Base-by-base conservation (phyloP, 1,140 invertebrate genomes). In the Triops cancriformis region DNA sequence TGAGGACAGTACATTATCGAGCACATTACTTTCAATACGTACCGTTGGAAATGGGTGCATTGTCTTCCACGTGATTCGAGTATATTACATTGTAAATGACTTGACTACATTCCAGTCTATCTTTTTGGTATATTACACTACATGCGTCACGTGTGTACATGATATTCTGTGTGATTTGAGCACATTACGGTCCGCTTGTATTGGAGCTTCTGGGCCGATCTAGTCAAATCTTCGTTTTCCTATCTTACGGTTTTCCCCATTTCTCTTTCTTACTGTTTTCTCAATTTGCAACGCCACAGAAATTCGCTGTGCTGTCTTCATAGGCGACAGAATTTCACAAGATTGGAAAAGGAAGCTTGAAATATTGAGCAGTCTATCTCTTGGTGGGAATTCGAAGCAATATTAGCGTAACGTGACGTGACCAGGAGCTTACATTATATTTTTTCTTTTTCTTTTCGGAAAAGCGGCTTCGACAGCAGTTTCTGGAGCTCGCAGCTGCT, bases 381-480 rank as follows among this genome's bases (percentile, higher is more conserved):
- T 64, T 64, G 51, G 14, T 64, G 51, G 51, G 18, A 64, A 64
- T 64, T 14, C 51, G 51, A 23, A 64, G 23, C 51, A 64, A n/a
- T 23, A 64, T 64, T 64, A 64, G 51, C 51, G 51, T 64, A 64
- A 23, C 51, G 51, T 64, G 51, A 64, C 51, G 51, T 64, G 51
- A 64, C 51, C 51, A 23, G 23, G 14, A n/a, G 51, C 51, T 18
- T 37, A 64, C 5, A 64, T 64, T 9, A 64, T n/a, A n/a, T 64
- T 64, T 64, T 64, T 23, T 64, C 23, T 64, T n/a, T n/a, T 64
- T 64, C 23, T 64, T 64, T 23, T 64, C 23, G 10, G 51, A 37
- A 37, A 37, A 37, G 31, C 14, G 9, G 51, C 51, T 64, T 64
- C 51, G 51, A 64, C 51, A 64, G 51, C 51, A 64, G 14, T 64